Percentiles rank a stretch among this genome's conserved stretches.
phyloP scores from a whole-genome alignment of 2,888 invertebrate species.

The Adineta ricciae region DNA sequence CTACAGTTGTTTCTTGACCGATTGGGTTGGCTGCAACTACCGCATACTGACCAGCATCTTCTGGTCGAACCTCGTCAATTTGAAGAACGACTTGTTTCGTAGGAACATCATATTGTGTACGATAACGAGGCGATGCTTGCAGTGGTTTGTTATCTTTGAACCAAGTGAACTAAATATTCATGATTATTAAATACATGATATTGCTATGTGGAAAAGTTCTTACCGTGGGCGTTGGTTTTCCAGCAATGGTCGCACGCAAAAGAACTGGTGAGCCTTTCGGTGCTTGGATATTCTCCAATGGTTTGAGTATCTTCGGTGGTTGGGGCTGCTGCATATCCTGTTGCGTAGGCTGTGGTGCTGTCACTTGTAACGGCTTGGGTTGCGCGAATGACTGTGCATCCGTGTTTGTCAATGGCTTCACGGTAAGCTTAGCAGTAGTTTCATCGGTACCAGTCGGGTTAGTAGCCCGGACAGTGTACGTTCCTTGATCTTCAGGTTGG shows the following conservation, averaged over 20 bases:
- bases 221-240: slow-evolving; percentile 17
- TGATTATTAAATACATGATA: too few relatives aligned
- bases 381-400: slow-evolving; percentile 24
- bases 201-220: neutral
- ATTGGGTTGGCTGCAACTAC: slow-evolving; percentile 46
- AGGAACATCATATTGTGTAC: slow-evolving; percentile 22
- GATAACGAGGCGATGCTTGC: slow-evolving; percentile 19
- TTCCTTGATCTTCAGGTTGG: slow-evolving; percentile 31
- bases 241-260: slow-evolving; percentile 53
- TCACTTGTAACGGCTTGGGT: neutral
- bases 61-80: slow-evolving; percentile 25
- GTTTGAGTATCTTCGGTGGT: slow-evolving; percentile 29
- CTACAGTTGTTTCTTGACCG: slow-evolving; percentile 36
- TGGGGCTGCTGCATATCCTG: neutral
- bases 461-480: slow-evolving; percentile 43
- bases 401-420: neutral
- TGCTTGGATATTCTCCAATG: slow-evolving; percentile 19
- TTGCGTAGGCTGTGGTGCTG: neutral
- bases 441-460: slow-evolving; percentile 43
- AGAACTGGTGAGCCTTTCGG: slow-evolving; percentile 54
- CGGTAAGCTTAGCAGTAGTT: slow-evolving; percentile 18
- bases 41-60: slow-evolving; percentile 37
- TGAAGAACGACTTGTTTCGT: slow-evolving; percentile 29
- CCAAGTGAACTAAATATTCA: slow-evolving; percentile 15
- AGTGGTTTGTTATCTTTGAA: slow-evolving; percentile 21